A percentile compares a stretch with the other conserved stretches of the same genome.
Conservation (phyloP, 2,888 invertebrate species). For the Heliconius ethilla region DNA sequence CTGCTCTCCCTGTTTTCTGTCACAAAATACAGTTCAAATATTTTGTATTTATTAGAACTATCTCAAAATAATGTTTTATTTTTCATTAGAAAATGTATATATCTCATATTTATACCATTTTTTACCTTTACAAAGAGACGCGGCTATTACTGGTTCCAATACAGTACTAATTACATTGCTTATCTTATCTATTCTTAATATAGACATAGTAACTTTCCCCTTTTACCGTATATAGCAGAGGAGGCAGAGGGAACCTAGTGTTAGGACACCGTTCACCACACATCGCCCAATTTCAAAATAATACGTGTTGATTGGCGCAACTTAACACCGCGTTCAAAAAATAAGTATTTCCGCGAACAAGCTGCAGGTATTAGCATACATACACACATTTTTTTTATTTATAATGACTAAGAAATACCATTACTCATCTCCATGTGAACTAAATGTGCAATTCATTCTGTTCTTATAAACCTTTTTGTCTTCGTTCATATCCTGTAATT, state of each 20-base stretch:
- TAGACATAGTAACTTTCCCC: not conserved
- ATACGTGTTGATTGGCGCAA: not conserved
- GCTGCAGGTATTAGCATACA: not conserved
- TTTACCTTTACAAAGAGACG: too few species aligned
- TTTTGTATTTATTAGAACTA: too few species aligned
- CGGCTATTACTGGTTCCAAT: too few species aligned
- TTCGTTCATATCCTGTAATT: not conserved
- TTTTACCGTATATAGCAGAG: not conserved
- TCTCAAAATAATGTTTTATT: too few species aligned
- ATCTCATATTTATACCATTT: too few species aligned
- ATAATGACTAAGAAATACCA: slow-evolving; percentile 13
- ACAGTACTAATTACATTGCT: too few species aligned
- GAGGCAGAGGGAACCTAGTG: not conserved
- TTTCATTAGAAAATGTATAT: too few species aligned
- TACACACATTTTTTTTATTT: not conserved
- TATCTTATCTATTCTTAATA: too few species aligned
- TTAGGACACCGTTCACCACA: too few species aligned
- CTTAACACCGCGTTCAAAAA: not conserved
- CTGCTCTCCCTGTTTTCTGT: too few species aligned
- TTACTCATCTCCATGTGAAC: slow-evolving; percentile 19
- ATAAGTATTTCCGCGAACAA: not conserved
- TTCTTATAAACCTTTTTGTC: not conserved
- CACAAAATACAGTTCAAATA: too few species aligned
- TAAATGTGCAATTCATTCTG: slow-evolving; percentile 3
- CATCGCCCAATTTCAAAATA: not conserved